Evolutionary conservation across 2,113 vertebrate species (phyloP), one percentile per base, ranked within the genome.

Genomic region (Cyprinodon brontotheroides): DNA sequence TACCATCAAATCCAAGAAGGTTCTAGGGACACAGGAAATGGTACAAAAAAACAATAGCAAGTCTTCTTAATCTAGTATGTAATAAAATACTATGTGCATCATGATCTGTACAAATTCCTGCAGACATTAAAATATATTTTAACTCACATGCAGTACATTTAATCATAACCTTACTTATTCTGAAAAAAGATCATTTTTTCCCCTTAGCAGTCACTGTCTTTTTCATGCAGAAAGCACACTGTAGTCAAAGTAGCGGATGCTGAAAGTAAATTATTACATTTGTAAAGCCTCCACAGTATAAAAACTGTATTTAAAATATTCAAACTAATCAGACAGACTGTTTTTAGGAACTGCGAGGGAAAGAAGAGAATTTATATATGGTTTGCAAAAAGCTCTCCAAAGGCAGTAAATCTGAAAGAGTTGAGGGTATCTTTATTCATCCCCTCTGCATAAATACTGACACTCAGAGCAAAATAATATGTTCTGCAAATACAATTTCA

Each of bases 1-100:
- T 65, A 83, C 50, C 64, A 65, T 86, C 59, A 81, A 75, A 64
- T 43, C 75, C n/a, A 53, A 14, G 70, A 3, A 53, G 69, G 3
- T 43, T 50, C 15, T 4, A 74, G 41, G 40, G 71, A 74, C 67
- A 65, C 48, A 50, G 45, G 5, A 37, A 6, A 20, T 4, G 17
- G 29, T 61, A 63, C 39, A 81, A 37, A 17, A 53, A 29, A 39
- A 62, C 57, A 10, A 6, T 3, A 3, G 5, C 57, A 20, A 17
- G 12, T 69, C 20, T 63, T 71, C 40, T 38, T 6, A 0, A 10
- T 29, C 5, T 15, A 11, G 15, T 4, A n/a, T 9, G 50, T 20
- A 3, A 57, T 6, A 20, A n/a, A 57, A 57, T 10, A 45, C 43
- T 7, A 45, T 45, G 9, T 45, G 43, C 9, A 45, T 45, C 43